Evolutionary conservation across 2,888 invertebrate genomes (phyloP), one percentile per base, ranked within the genome.

Genomic region (Hypomecis punctinalis): DNA sequence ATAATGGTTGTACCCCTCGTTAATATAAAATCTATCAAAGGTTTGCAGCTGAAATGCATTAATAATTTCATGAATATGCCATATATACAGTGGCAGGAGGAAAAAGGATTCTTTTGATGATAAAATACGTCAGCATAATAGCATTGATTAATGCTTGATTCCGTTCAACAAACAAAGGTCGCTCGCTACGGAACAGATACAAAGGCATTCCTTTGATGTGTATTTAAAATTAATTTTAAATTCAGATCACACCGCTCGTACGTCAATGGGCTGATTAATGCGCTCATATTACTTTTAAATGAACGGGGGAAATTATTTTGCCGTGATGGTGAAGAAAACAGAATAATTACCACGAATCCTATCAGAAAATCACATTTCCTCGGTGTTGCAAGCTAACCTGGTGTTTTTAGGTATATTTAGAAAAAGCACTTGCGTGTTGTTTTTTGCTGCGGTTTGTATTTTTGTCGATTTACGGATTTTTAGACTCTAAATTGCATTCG

Each of bases 201-300:
- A 53, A 63, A 63, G n/a, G 45, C 51, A 61, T 61, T 56, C 56
- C 48, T 61, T 56, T 65, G 60, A 60, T 61, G 46, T 48, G 33
- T 60, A 55, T 47, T 56, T 56, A 55, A 51, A 48, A 56, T 61
- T 48, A 52, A 52, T 65, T 65, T 60, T 57, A 45, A 52, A 63
- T 63, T 63, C 63, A 63, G 63, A 63, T 52, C 57, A 40, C 35
- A 35, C 51, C 46, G 49, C 51, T 57, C 52, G 52, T 63, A 58
- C 47, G 47, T 48, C 57, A 49, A 39, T 64, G 45, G 55, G n/a
- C 45, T 63, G 62, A 63, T 63, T 57, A 63, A 63, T 63, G 46
- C 56, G 51, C 56, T 56, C 60, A 61, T 66, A 61, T 43, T 48
- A 61, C 53, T 61, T 60, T 43, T 57, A 57, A 49, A 63, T 60